Evolutionary conservation across 2,797 vertebrate genomes (phyloP), one percentile per base, ranked within the genome.

Genomic region (Danio jaintianensis): DNA sequence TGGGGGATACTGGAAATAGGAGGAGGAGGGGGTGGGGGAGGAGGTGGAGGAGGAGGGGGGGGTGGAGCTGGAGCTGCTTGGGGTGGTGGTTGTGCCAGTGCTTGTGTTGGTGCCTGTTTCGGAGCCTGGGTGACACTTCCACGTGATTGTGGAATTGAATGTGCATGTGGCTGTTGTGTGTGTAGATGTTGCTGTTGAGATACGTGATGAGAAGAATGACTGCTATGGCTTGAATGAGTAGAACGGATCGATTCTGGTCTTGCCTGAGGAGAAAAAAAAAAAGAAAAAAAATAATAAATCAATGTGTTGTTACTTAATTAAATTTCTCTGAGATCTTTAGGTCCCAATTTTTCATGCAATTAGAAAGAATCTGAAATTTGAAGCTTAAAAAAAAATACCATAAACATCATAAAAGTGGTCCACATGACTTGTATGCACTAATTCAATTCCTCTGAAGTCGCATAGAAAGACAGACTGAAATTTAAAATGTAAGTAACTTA

Each of bases 1-100:
- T 96, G 95, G 0, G 95, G 94, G 52, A 95, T 90, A 6, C 90
- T 91, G 0, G 95, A 94, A 0, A 93, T 91, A 0, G 93, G 94
- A 0, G 94, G 95, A 0, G 91, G 95, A 0, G 94, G 95, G 0
- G 93, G 95, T 0, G 94, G 95, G 0, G 95, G 92, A 0, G 91
- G 93, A 0, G 93, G 92, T 0, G 93, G 93, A 0, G 93, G 92
- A 0, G 89, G 90, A 0, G 2, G 91, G 0, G 83, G 62, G 0
- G 83, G 62, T 6, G 77, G 75, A 40, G 69, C 20, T 16, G 77
- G 72, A 56, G 76, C 10, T 10, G 55, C 56, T 15, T 0, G 91
- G 86, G 0, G 90, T 90, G 58, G 48, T 36, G 55, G 56, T 67
- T 63, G 40, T 40, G 48, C 9, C 4, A 75, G 42, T 16, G 3